Evolutionary conservation across 1,140 invertebrate species (phyloP), one percentile per base, ranked within the genome.

Genomic region (Limonius californicus): DNA sequence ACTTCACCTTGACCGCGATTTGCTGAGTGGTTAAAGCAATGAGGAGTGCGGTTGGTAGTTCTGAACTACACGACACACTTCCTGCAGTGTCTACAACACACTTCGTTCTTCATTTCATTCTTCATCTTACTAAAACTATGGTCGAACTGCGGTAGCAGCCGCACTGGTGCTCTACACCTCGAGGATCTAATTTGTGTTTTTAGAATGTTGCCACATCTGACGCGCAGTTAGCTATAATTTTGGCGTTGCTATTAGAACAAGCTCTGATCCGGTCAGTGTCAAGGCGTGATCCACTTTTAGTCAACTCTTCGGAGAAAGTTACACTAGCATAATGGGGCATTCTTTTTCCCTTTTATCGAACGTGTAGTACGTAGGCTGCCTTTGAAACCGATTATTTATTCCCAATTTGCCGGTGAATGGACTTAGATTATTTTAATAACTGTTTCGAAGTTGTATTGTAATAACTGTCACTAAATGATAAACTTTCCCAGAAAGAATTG

Each of bases 281-380:
- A 27, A 27, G 42, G 16, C 16, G 42, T 45, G 42, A 15, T 45
- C 42, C 42, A 45, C 42, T 45, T 45, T 45, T 45, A 15, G 6
- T 4, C 42, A 45, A 18, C 42, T 9, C 3, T 27, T 27, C 23
- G 42, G 42, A 45, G 42, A 45, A 45, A 45, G 42, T 45, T 45
- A 45, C 42, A 18, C 16, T 45, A 45, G 32, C 32, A 18, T n/a
- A 45, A 45, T 45, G 42, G 42, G 16, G 42, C 42, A 45, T 45
- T 45, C 42, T 45, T 45, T 45, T 45, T 45, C 42, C 42, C 42
- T 45, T 45, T 45, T 45, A 45, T 45, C 42, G n/a, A 12, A 45
- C 42, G n/a, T 12, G 16, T 45, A 45, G 42, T 18, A 18, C 42
- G 32, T 35, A n/a, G n/a, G 23, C 23, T 27, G 3, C 23, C 23